phyloP scores from a whole-genome alignment of 2,113 vertebrate genomes.

The Leptosomus discolor region DNA sequence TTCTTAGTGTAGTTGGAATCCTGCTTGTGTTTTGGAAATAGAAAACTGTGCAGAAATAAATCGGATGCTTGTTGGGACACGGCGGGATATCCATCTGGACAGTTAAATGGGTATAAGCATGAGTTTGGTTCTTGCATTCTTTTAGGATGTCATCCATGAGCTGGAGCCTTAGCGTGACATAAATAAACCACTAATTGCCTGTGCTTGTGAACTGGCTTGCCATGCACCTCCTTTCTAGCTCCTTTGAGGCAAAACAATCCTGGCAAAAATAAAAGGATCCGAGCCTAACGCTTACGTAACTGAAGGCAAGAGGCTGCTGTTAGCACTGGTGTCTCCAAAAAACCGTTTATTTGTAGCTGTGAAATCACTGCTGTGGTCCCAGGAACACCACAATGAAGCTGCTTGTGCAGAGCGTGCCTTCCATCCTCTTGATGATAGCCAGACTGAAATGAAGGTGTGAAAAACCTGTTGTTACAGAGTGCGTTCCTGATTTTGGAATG shows the following conservation, averaged over 20 bases:
- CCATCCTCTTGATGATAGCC: background rate
- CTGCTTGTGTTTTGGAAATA: background rate
- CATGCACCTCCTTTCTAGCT: background rate
- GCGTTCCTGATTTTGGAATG: background rate
- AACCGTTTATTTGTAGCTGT: background rate
- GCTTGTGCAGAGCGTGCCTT: accelerated
- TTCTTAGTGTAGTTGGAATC: background rate
- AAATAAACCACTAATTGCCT: background rate
- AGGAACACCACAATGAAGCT: background rate
- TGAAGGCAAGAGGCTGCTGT: background rate
- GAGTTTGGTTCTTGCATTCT: background rate
- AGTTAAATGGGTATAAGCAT: background rate
- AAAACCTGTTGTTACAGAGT: background rate
- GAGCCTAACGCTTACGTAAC: background rate
- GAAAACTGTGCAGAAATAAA: background rate
- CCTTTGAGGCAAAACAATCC: background rate
- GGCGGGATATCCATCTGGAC: background rate
- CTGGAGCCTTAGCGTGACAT: background rate
- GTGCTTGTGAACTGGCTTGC: background rate
- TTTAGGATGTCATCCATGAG: background rate
- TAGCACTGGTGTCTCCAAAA: background rate
- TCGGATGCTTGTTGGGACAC: background rate
- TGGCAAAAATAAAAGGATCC: background rate
- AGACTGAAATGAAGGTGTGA: background rate
- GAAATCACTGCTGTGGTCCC: background rate